A percentile compares a stretch with the other conserved stretches of the same genome.
These are phyloP conservation scores for Lepetodrilus schrolli DNA, from an alignment of 2,888 invertebrate genomes.

Conservation along the genomic window DNA sequence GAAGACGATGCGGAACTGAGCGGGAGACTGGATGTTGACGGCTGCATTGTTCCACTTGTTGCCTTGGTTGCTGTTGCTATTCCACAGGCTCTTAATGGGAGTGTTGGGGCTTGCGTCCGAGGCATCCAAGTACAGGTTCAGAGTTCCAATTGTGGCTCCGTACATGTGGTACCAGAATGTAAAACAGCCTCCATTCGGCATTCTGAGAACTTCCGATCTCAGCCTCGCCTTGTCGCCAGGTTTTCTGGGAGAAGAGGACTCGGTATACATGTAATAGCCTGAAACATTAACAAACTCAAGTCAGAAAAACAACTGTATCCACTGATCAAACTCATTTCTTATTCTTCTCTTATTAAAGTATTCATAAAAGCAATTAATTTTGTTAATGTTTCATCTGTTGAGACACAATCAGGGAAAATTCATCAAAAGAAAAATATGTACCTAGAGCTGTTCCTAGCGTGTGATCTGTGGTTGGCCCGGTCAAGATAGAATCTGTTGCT, in stretches of 20 bases:
- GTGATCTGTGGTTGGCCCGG: conserved; percentile 88
- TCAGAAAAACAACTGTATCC: background rate
- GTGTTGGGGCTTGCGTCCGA: conserved; percentile 29
- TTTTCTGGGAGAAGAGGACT: conserved; percentile 78
- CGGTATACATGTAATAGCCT: conserved; percentile 78
- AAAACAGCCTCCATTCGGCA: conserved; percentile 48
- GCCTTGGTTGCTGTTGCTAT: conserved; percentile 48
- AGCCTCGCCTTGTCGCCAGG: conserved; percentile 79
- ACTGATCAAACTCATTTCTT: background rate
- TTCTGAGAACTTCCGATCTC: conserved; percentile 40
- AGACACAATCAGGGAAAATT: background rate
- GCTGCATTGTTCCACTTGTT: conserved; percentile 56
- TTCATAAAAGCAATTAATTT: too few species aligned
- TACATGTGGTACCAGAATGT: conserved; percentile 67
- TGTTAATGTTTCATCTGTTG: background rate
- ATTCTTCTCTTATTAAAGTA: background rate
- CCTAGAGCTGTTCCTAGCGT: conserved; percentile 81
- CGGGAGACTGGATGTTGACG: conserved; percentile 26
- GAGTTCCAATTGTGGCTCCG: conserved; percentile 52
- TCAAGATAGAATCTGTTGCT: conserved; percentile 70
- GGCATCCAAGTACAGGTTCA: conserved; percentile 51
- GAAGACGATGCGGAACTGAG: conserved; percentile 51
- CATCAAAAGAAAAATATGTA: background rate
- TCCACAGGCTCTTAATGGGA: conserved; percentile 38
- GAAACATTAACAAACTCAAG: conserved; percentile 30